Evolutionary conservation across 1,140 invertebrate species (phyloP).

Genomic region (Campodea augens): DNA sequence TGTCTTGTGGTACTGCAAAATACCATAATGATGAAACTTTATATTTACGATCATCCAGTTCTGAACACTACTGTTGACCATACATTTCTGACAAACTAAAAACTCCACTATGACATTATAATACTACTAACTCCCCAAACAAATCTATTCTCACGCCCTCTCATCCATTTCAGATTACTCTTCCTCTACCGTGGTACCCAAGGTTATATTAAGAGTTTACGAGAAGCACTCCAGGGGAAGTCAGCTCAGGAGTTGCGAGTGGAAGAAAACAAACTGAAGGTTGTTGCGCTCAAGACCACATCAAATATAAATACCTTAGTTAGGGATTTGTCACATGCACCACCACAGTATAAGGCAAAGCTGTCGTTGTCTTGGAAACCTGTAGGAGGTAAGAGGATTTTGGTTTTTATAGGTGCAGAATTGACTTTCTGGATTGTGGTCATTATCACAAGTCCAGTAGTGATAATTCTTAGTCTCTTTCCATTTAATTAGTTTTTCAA

Average conservation of each 20-base stretch:
- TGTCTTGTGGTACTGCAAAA: no score
- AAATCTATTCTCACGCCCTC: no score
- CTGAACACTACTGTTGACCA: no score
- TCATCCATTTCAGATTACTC: constrained; percentile 50
- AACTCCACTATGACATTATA: no score
- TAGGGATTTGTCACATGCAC: constrained; percentile 83
- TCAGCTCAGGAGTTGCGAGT: constrained; percentile 46
- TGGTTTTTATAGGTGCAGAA: no score
- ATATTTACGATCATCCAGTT: no score
- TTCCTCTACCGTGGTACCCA: constrained; percentile 84
- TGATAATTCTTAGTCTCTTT: neutral
- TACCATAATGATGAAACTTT: no score
- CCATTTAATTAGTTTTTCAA: neutral
- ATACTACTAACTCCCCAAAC: no score
- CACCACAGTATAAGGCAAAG: constrained; percentile 73
- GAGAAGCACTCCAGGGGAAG: constrained; percentile 65
- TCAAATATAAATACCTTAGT: constrained; percentile 86
- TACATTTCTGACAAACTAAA: no score
- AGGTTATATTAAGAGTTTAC: constrained; percentile 77
- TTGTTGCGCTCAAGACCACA: constrained; percentile 69
- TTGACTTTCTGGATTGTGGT: no score
- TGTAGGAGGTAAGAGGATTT: no score
- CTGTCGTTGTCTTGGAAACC: constrained; percentile 76
- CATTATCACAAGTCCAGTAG: no score
- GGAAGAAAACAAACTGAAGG: constrained; percentile 67